Evolutionary conservation across 2,797 vertebrate genomes (phyloP).

Genomic region (Danio aesculapii): DNA sequence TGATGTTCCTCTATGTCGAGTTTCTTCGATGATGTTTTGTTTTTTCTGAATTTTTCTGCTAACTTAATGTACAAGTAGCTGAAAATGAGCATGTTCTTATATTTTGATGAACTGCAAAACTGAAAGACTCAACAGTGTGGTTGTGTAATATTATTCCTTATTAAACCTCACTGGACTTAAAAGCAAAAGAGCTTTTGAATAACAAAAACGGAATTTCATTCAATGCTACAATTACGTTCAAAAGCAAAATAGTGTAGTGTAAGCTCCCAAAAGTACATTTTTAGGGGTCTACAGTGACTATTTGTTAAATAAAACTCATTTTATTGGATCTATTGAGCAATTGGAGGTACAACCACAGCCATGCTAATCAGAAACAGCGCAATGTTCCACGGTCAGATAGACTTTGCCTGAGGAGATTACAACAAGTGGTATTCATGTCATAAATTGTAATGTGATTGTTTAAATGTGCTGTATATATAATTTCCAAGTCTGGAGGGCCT

Average conservation of each 20-base stretch:
- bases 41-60: too few species aligned
- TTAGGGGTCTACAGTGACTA: slow-evolving; percentile 48
- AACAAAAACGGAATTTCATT: slow-evolving; percentile 26
- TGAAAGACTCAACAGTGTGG: not conserved
- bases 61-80: too few species aligned
- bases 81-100: not conserved
- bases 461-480: not conserved
- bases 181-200: slow-evolving; percentile 15
- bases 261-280: slow-evolving; percentile 52
- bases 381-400: not conserved
- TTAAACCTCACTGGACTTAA: slow-evolving; percentile 11
- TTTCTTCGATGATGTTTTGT: too few species aligned
- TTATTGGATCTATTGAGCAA: not conserved
- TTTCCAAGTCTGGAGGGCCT: not conserved
- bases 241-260: slow-evolving; percentile 55
- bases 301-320: slow-evolving; percentile 24
- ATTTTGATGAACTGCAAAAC: not conserved
- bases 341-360: not conserved
- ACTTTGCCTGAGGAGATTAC: not conserved
- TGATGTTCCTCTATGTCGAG: too few species aligned
- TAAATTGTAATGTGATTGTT: slow-evolving; percentile 3
- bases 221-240: slow-evolving; percentile 43
- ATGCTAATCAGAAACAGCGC: not conserved
- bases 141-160: not conserved
- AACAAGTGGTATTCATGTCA: slow-evolving; percentile 21